These are phyloP conservation scores for Gymnogyps californianus DNA, from an alignment of 2,113 vertebrate species.

Conservation along the genomic window DNA sequence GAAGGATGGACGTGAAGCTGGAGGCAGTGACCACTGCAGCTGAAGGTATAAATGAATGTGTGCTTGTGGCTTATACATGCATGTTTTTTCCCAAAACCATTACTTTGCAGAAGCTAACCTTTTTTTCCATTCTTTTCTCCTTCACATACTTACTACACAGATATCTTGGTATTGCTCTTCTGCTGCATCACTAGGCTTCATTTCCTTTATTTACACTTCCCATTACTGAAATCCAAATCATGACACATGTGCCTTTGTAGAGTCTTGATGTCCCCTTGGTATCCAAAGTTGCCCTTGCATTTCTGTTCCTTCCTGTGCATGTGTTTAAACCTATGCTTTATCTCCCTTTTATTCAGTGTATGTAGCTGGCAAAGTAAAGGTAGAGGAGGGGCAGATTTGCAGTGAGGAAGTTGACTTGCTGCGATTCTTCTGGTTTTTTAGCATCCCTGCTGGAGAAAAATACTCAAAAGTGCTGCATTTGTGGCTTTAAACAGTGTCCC, in stretches of 20 bases:
- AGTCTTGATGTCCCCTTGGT: neutral
- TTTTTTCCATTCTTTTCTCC: neutral
- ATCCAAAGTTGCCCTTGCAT: neutral
- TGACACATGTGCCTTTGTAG: neutral
- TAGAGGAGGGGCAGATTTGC: neutral
- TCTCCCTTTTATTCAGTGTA: neutral
- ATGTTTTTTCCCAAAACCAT: neutral
- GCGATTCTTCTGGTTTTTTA: neutral
- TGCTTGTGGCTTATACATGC: neutral
- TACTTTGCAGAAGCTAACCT: neutral
- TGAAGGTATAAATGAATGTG: neutral
- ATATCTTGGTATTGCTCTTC: neutral
- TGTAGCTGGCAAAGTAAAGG: neutral
- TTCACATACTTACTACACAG: neutral
- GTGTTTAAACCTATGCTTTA: neutral
- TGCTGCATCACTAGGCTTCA: neutral
- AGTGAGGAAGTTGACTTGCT: conserved; percentile 10
- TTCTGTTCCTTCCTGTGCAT: neutral
- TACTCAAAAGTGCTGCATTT: conserved; percentile 7
- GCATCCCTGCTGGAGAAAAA: conserved; percentile 4
- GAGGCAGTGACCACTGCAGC: neutral
- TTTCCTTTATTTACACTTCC: neutral
- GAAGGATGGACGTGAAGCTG: neutral
- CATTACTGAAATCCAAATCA: neutral
- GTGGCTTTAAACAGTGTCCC: conserved; percentile 13